Base-by-base conservation (phyloP, 1,140 invertebrate species). In the Heliconius hermathena region DNA sequence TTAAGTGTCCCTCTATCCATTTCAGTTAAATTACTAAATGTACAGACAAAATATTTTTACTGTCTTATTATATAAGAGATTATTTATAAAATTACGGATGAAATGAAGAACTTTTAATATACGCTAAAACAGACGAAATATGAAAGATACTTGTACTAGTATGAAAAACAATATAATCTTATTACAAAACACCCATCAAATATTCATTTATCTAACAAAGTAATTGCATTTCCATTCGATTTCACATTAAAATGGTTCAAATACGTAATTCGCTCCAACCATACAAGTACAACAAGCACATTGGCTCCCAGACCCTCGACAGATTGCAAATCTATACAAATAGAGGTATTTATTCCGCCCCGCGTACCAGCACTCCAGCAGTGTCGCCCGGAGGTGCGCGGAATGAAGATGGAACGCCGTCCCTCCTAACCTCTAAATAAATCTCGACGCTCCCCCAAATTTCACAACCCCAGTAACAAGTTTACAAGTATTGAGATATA, bases 281-380 rank as follows among this genome's bases (percentile, higher is more conserved):
- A 13, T 71, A 38, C 16, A 38, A 60, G 1, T 38, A 71, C 5
- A 71, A 66, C 74, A 66, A 78, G 57, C 75, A 76, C 80, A 85
- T 81, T 73, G 66, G 74, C 54, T 76, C 76, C 73, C 70, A 80
- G 75, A 33, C 81, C 73, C 75, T 77, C 74, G 73, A 66, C 49
- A 82, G 78, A 82, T 83, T 82, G 71, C 83, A 89, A 89, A 89
- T 90, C 86, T 88, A 86, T 89, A 90, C 87, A 90, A 90, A 90
- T 90, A 89, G 87, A 86, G 85, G 83, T 85, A 89, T 89, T 87
- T 87, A 88, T 89, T 83, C 83, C 80, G 76, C 82, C 85, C 84
- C 80, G 79, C 82, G 76, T 82, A 87, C 83, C 87, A 85, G 80
- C 81, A 80, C 79, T 83, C 83, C 87, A 85, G 80, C 81, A 81